Evolutionary conservation across 2,888 invertebrate species (phyloP), one percentile per base, ranked within the genome.

Genomic region (Thecophora atra): DNA sequence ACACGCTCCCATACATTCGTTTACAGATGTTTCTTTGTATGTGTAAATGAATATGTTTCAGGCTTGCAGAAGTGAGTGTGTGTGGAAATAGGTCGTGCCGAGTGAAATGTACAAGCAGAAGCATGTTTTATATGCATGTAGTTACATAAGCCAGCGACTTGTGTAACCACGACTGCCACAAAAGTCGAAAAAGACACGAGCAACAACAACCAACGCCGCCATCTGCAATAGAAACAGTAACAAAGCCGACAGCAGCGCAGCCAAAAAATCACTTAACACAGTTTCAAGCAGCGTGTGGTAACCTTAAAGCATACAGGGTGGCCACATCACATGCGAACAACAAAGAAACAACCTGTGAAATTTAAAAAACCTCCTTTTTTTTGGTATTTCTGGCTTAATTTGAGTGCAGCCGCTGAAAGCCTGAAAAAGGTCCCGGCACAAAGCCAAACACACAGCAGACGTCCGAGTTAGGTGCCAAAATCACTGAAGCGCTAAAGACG

Each of bases 241-340:
- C 37, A 37, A 37, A 37, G 11, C 37, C 37, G 11, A 11, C 37
- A 37, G 37, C 37, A 37, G 37, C 37, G 37, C 28, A 52, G 66
- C 37, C 65, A 65, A 13, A 51, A 47, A 51, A 52, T 30, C 66
- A 66, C 66, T 66, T 66, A 65, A 65, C 65, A 65, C 51, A n/a
- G 65, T 65, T 65, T 24, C 65, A 65, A 51, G 51, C 65, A 21
- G 37, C 19, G 26, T 24, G 30, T 30, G 30, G n/a, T n/a, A n/a
- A n/a, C n/a, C n/a, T n/a, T n/a, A n/a, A n/a, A n/a, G 44, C n/a
- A 6, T 24, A 21, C 42, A 37, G 44, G 19, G 44, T 6, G 44
- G 17, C 42, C 19, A n/a, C 24, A 58, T 58, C 3, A 26, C n/a
- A n/a, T 60, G 15, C 15, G 60, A 28, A n/a, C 28, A 30, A 17